Evolutionary conservation across 1,140 invertebrate genomes (phyloP), one percentile per base, ranked within the genome.

Genomic region (Drosophila lini): DNA sequence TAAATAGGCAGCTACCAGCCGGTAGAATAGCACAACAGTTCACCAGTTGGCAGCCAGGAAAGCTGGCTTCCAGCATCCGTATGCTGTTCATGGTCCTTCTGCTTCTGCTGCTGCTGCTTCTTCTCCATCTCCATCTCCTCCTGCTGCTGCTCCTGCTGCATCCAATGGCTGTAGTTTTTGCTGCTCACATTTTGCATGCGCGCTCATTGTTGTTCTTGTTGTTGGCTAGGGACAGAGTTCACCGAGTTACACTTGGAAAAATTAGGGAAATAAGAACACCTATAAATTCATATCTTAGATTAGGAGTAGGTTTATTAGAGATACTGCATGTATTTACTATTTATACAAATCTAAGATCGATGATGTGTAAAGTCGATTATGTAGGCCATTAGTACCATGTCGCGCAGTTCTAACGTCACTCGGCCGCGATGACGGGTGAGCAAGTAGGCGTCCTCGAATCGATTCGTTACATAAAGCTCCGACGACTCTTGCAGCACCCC

Each of bases 391-490:
- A 91, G 19, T 5, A 62, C 76, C 78, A 91, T 71, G 91, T 97
- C 96, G 67, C 94, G 94, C 36, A 94, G 94, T 94, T 95, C 95
- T 52, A 97, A 93, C 16, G 97, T 97, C 0, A 96, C 94, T 44
- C 97, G 93, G 80, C 96, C 95, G 11, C 96, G 95, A 84, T 97
- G 96, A 59, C 94, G 93, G 28, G 96, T 93, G 73, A 96, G 94
- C 82, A 96, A 70, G 80, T 95, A 94, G 45, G 95, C 94, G 91
- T 97, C 96, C 90, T 96, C 94, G 80, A 97, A 96, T 7, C 96
- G 94, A 79, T 96, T 95, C 16, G 96, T 95, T 11, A 97, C 57
- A 82, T 96, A 97, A 70, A 95, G 95, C 92, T 97, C 96, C 52
- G 93, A 92, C 8, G 96, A 94, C 92, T 96, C 95, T 92, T 97